A percentile compares a stretch with the other conserved stretches of the same genome.
phyloP scores from a whole-genome alignment of 1,140 invertebrate species.

The Lordiphosa mommai region DNA sequence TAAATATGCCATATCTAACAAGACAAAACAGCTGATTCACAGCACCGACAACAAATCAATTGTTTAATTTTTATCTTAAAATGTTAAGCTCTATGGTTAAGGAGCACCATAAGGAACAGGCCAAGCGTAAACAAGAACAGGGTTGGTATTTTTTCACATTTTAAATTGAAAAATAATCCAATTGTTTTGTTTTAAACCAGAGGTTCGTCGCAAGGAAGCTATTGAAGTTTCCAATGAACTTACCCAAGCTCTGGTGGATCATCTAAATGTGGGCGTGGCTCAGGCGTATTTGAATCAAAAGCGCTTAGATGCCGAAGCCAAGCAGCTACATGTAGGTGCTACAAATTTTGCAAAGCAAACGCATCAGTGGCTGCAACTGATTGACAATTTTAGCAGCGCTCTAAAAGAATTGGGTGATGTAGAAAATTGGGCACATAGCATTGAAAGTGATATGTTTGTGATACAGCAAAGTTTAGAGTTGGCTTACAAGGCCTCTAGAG shows the following conservation, averaged over 20 bases:
- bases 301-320: slow-evolving; percentile 97
- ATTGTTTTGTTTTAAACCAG: slow-evolving; percentile 9
- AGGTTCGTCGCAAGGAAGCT: slow-evolving; percentile 91
- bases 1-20: background rate
- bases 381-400: slow-evolving; percentile 97
- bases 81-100: slow-evolving; percentile 94
- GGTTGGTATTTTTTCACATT: slow-evolving; percentile 81
- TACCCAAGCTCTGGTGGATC: slow-evolving; percentile 96
- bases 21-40: slow-evolving; percentile 24
- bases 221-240: slow-evolving; percentile 94
- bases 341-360: slow-evolving; percentile 98
- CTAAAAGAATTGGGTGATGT: slow-evolving; percentile 99
- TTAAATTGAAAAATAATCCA: background rate
- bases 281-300: slow-evolving; percentile 99
- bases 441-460: slow-evolving; percentile 97
- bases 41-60: slow-evolving; percentile 14
- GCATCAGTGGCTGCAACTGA: slow-evolving; percentile 95
- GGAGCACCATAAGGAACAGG: slow-evolving; percentile 91
- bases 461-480: slow-evolving; percentile 96
- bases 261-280: slow-evolving; percentile 97
- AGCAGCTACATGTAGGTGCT: slow-evolving; percentile 96
- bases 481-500: slow-evolving; percentile 92
- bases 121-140: slow-evolving; percentile 89
- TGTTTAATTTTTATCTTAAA: background rate
- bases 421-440: slow-evolving; percentile 98